Percentiles rank a stretch among this genome's conserved stretches.
Evolutionary conservation across 2,113 vertebrate genomes (phyloP).

Genomic region (Gavia stellata): DNA sequence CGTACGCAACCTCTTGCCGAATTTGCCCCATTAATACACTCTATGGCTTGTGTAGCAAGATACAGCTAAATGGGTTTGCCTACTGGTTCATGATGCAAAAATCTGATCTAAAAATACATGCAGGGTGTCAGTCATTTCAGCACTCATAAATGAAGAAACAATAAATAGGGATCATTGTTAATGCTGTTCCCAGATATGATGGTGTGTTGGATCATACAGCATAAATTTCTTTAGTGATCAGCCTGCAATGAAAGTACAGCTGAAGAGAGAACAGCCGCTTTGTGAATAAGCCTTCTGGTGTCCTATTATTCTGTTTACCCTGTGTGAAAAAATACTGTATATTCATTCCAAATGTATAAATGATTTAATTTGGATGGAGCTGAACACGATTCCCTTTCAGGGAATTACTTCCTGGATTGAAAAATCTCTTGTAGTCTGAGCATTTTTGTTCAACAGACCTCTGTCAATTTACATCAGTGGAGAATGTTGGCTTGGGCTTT

Average conservation of each 20-base stretch:
- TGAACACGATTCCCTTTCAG: not conserved
- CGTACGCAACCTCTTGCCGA: not conserved
- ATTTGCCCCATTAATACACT: not conserved
- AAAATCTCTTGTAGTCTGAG: not conserved
- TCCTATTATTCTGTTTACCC: not conserved
- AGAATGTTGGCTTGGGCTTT: not conserved
- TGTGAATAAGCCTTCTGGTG: not conserved
- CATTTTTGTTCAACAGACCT: not conserved
- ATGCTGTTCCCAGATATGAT: not conserved
- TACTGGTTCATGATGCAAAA: not conserved
- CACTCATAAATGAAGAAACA: not conserved
- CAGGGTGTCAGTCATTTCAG: not conserved
- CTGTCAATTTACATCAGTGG: not conserved
- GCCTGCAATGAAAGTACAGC: not conserved
- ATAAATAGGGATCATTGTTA: not conserved
- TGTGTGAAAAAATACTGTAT: not conserved
- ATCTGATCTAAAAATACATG: not conserved
- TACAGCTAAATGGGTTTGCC: not conserved
- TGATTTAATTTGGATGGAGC: not conserved
- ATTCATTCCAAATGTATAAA: not conserved
- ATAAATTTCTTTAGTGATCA: not conserved
- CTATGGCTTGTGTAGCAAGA: not conserved
- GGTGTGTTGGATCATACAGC: not conserved
- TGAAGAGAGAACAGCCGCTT: not conserved
- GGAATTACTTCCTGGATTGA: not conserved